Evolutionary conservation across 2,888 invertebrate genomes (phyloP).

Genomic region (Diploptera punctata): DNA sequence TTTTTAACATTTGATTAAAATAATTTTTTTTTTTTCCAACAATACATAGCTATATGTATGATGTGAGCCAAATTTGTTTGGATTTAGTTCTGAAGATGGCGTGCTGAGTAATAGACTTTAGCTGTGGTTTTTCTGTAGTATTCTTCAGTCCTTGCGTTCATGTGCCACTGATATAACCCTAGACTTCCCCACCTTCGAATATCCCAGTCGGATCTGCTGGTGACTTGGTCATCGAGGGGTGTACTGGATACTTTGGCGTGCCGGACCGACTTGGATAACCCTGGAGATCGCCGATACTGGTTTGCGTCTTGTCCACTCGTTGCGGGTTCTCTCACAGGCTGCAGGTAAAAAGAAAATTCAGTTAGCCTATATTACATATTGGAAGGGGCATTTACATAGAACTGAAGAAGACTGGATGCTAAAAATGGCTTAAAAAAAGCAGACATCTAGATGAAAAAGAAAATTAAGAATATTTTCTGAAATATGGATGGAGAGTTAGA

Average conservation of each 20-base stretch:
- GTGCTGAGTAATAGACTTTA: slow-evolving; percentile 18
- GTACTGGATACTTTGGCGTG: slow-evolving; percentile 32
- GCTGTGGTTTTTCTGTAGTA: slow-evolving; percentile 22
- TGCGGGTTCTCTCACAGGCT: slow-evolving; percentile 39
- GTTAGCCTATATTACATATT: too few species aligned
- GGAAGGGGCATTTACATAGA: too few species aligned
- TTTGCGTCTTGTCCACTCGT: slow-evolving; percentile 27
- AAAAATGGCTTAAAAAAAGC: too few species aligned
- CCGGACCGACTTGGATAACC: slow-evolving; percentile 40
- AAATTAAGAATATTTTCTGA: too few species aligned
- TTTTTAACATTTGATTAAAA: not conserved
- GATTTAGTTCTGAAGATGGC: slow-evolving; percentile 26
- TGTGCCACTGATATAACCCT: slow-evolving; percentile 25
- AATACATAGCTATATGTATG: slow-evolving; percentile 16
- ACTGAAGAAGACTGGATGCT: too few species aligned
- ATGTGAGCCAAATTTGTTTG: slow-evolving; percentile 24
- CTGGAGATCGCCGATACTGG: slow-evolving; percentile 38
- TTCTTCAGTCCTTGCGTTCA: slow-evolving; percentile 26
- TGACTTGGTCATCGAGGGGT: slow-evolving; percentile 39
- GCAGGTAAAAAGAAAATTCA: too few species aligned
- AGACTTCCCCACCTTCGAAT: slow-evolving; percentile 42
- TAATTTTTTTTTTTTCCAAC: not conserved
- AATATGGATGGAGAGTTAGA: too few species aligned
- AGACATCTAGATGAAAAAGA: too few species aligned
- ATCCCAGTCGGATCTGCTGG: slow-evolving; percentile 46